A percentile compares a stretch with the other conserved stretches of the same genome.
phyloP scores from a whole-genome alignment of 2,113 vertebrate species.

The Struthidea cinerea region DNA sequence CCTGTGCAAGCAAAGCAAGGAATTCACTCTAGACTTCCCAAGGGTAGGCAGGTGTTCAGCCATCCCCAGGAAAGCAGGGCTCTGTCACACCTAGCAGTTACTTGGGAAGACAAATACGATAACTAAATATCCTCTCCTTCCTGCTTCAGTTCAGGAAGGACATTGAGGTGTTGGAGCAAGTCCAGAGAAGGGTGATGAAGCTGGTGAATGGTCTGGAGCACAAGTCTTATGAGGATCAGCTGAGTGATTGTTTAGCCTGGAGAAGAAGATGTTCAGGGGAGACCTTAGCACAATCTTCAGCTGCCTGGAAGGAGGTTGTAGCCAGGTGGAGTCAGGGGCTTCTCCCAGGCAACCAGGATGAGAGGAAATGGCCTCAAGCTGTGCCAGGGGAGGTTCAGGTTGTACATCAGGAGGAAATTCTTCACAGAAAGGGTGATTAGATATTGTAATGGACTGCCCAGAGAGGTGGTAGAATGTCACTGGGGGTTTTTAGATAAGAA shows the following conservation, averaged over 20 bases:
- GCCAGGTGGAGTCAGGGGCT: not conserved
- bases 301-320: not conserved
- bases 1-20: not conserved
- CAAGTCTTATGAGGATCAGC: not conserved
- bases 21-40: not conserved
- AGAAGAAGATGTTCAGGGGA: not conserved
- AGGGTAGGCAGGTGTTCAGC: not conserved
- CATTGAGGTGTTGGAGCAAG: not conserved
- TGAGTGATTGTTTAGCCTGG: not conserved
- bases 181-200: not conserved
- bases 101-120: not conserved
- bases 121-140: not conserved
- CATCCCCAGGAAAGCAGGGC: not conserved
- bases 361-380: not conserved
- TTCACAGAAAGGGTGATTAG: not conserved
- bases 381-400: not conserved
- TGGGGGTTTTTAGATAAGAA: not conserved
- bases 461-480: not conserved
- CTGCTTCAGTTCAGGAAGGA: not conserved
- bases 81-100: not conserved
- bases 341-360: not conserved
- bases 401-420: not conserved
- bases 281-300: no score
- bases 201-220: not conserved
- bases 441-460: not conserved